These are phyloP conservation scores for Isurus oxyrinchus DNA, from an alignment of 2,113 vertebrate genomes.

Conservation along the genomic window DNA sequence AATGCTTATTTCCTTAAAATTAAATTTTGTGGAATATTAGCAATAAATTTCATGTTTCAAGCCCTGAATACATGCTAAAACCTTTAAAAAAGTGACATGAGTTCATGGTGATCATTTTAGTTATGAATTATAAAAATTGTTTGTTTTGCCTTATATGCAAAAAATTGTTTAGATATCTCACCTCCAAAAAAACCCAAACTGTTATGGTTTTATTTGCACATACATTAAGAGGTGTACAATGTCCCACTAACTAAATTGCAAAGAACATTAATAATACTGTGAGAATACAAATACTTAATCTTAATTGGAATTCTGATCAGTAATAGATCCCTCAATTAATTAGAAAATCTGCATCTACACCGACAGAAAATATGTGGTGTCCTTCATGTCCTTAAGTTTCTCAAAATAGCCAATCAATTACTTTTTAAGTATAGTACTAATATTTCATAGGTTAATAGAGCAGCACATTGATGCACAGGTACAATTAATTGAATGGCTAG, in stretches of 20 bases:
- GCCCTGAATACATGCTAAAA: not conserved
- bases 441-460: not conserved
- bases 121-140: not conserved
- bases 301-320: not conserved
- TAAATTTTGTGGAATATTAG: not conserved
- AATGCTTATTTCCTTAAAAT: not conserved
- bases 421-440: not conserved
- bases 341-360: not conserved
- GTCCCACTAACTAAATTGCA: not conserved
- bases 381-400: not conserved
- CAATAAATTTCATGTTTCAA: slow-evolving; percentile 17
- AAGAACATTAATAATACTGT: not conserved
- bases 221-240: no score
- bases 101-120: not conserved
- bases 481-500: not conserved
- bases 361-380: not conserved
- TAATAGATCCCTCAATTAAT: not conserved
- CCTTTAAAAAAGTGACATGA: not conserved
- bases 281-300: not conserved
- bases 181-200: not conserved
- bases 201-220: not conserved
- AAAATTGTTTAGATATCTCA: not conserved
- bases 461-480: not conserved
- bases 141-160: not conserved
- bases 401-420: not conserved